phyloP scores from a whole-genome alignment of 2,113 vertebrate species.

The Choloepus hoffmanni region DNA sequence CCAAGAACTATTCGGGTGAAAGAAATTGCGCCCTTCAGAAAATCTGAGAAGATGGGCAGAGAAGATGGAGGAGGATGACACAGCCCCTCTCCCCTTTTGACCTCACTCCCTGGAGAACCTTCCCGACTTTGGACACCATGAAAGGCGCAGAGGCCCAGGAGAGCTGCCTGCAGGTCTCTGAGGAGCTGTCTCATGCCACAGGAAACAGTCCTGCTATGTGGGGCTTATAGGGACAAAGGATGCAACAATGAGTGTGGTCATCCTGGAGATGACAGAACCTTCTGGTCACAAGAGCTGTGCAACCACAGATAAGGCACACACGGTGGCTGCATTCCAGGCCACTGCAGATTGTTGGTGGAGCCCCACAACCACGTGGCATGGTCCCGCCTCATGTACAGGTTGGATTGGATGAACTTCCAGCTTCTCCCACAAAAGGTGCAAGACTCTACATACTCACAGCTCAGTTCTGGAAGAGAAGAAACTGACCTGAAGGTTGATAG shows the following conservation, averaged over 20 bases:
- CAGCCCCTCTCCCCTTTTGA: background rate
- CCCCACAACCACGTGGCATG: too few relatives aligned
- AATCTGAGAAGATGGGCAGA: too few relatives aligned
- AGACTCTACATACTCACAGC: background rate
- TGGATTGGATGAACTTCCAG: background rate
- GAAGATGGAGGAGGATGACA: background rate
- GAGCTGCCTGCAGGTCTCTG: background rate
- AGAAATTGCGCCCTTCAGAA: background rate
- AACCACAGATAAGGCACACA: background rate
- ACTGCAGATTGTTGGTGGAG: background rate
- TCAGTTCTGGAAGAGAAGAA: background rate
- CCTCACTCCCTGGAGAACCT: background rate
- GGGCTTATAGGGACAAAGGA: accelerated
- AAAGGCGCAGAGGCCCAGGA: background rate
- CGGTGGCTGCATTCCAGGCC: background rate
- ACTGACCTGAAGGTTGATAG: accelerated
- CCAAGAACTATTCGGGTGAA: background rate
- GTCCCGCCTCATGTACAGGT: background rate
- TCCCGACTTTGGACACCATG: background rate
- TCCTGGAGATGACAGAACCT: background rate
- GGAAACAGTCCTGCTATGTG: background rate
- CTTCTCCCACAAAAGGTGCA: background rate
- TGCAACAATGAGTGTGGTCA: accelerated
- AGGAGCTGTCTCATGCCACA: background rate
- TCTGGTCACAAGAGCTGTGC: accelerated